Conservation (phyloP, 2,888 invertebrate species). For the Scaptomyza parva region DNA sequence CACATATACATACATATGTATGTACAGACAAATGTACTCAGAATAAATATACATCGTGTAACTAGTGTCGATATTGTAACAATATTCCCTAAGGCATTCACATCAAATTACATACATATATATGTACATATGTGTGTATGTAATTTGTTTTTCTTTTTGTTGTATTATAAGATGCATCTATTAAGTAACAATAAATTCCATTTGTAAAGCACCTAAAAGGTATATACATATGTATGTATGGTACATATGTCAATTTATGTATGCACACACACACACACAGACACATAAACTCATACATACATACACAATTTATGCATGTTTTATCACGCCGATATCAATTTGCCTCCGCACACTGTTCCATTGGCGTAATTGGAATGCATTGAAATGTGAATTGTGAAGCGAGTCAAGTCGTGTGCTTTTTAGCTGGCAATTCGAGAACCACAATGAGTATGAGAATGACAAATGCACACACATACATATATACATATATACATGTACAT, state of each 20-base stretch:
- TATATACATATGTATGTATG: too few relatives aligned
- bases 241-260: too few relatives aligned
- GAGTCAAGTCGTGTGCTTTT: conserved; percentile 33
- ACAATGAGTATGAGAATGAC: conserved; percentile 37
- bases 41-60: too few relatives aligned
- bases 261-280: neutral
- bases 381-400: conserved; percentile 50
- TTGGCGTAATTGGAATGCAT: conserved; percentile 60
- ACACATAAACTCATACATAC: neutral
- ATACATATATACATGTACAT: neutral
- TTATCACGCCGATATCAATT: conserved; percentile 53
- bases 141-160: neutral
- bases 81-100: neutral
- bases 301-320: conserved; percentile 8
- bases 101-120: conserved; percentile 3
- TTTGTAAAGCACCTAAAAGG: conserved; percentile 11
- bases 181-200: conserved; percentile 41
- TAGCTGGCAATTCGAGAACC: conserved; percentile 46
- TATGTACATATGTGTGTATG: conserved; percentile 2
- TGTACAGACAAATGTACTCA: too few relatives aligned
- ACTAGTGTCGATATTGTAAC: too few relatives aligned
- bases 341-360: conserved; percentile 53
- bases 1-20: too few relatives aligned
- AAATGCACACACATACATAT: conserved; percentile 3
- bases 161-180: neutral